Evolutionary conservation across 2,797 vertebrate genomes (phyloP).

Genomic region (Harpagifer antarcticus): DNA sequence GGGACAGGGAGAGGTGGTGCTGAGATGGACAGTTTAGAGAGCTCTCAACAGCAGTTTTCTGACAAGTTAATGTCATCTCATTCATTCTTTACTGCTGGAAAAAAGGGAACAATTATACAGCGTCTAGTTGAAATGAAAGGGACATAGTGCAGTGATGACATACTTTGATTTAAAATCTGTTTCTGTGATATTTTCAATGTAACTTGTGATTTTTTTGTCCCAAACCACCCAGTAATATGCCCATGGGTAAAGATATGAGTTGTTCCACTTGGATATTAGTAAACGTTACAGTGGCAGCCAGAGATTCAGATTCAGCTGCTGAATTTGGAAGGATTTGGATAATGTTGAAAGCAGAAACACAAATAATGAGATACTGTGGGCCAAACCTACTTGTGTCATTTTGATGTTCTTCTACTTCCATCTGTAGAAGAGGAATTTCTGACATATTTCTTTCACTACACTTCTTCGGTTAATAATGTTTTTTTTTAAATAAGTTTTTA

Average conservation of each 20-base stretch:
- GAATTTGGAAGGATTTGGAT: neutral
- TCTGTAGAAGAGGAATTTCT: neutral
- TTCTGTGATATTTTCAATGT: neutral
- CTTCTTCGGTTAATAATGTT: neutral
- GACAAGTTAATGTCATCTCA: neutral
- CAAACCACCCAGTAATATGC: neutral
- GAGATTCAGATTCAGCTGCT: neutral
- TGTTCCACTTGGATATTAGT: neutral
- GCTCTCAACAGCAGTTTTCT: neutral
- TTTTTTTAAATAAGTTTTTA: neutral
- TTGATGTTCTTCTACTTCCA: neutral
- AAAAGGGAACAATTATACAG: neutral
- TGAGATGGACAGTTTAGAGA: slow-evolving; percentile 44
- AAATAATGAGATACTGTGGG: neutral
- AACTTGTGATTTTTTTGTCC: neutral
- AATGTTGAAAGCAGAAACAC: neutral
- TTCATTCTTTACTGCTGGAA: slow-evolving; percentile 4
- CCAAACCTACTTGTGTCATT: neutral
- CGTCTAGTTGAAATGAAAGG: slow-evolving; percentile 8
- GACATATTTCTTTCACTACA: neutral
- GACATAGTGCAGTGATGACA: neutral
- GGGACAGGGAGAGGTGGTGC: slow-evolving; percentile 24
- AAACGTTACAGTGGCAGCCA: neutral
- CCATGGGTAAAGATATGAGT: neutral
- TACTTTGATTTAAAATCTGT: neutral